Evolutionary conservation across 2,888 invertebrate genomes (phyloP), one percentile per base, ranked within the genome.

Genomic region (Allophyes oxyacanthae): DNA sequence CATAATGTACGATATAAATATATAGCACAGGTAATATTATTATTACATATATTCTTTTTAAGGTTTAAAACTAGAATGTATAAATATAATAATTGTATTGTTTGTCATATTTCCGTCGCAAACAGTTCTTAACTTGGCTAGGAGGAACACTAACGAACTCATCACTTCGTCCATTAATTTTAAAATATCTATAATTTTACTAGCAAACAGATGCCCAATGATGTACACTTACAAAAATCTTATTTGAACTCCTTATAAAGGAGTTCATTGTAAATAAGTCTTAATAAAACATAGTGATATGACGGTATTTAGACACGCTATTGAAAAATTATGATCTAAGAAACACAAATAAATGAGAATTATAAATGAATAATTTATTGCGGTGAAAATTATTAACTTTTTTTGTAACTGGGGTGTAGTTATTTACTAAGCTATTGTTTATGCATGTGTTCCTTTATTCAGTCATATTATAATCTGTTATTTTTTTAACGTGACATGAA

Each of bases 91-190:
- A 85, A 83, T 75, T 77, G 65, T 87, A 87, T 90, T 85, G 86
- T 92, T 90, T 90, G 90, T 90, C 89, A 92, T 86, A 87, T 91
- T 90, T 93, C 93, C 93, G 93, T 93, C 93, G 91, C 90, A 91
- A 90, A 87, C 88, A 87, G 89, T 92, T 91, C 89, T 91, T 86
- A 87, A 88, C 88, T 89, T 88, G 88, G 88, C 90, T 90, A 89
- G 87, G 89, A 91, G 88, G 88, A 90, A 89, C 90, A 92, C 90
- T 92, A 92, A 92, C 93, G 93, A 94, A 93, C 91, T 91, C 90
- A 86, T 89, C 87, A 93, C 91, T 94, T 92, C 94, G 94, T 94
- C 94, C 94, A 94, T 92, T 93, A 93, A 91, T 91, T 92, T 92
- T 89, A 92, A 91, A 86, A 87, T 85, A 78, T 71, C 77, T 77